These are phyloP conservation scores for Odontomachus brunneus DNA, from an alignment of 1,140 invertebrate genomes.

Conservation along the genomic window DNA sequence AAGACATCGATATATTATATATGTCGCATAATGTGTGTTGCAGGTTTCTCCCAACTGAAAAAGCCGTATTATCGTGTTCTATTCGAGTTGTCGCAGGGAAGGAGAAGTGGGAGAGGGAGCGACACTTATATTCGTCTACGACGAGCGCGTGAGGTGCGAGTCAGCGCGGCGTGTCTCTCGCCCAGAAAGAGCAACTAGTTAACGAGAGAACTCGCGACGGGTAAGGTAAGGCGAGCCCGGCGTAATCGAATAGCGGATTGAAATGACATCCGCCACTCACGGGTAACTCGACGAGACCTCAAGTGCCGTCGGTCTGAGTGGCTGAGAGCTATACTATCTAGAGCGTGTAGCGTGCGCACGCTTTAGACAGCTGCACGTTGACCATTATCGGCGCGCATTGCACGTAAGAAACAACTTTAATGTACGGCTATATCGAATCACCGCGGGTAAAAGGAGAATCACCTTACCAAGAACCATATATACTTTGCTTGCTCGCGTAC, in stretches of 20 bases:
- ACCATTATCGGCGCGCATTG: slow-evolving; percentile 69
- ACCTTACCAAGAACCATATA: slow-evolving; percentile 18
- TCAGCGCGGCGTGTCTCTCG: slow-evolving; percentile 25
- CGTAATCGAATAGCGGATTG: slow-evolving; percentile 76
- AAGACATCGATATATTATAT: too few species aligned
- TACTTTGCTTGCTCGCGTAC: slow-evolving; percentile 36
- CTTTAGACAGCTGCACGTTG: slow-evolving; percentile 61
- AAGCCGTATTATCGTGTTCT: slow-evolving; percentile 28
- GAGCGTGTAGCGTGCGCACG: slow-evolving; percentile 58
- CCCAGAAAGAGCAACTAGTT: slow-evolving; percentile 68
- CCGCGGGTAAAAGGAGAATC: slow-evolving; percentile 43
- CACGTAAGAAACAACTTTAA: slow-evolving; percentile 63
- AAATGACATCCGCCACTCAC: slow-evolving; percentile 76
- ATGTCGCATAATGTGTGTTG: slow-evolving; percentile 1
- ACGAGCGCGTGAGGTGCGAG: slow-evolving; percentile 40
- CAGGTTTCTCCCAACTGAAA: background rate
- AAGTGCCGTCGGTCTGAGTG: slow-evolving; percentile 61
- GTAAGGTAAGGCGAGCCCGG: slow-evolving; percentile 61
- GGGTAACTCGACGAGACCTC: slow-evolving; percentile 73
- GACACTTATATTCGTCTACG: slow-evolving; percentile 33
- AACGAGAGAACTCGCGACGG: slow-evolving; percentile 62
- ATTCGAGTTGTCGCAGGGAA: background rate
- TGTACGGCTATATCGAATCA: slow-evolving; percentile 65
- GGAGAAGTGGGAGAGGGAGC: background rate
- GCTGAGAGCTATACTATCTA: slow-evolving; percentile 53